A percentile compares a stretch with the other conserved stretches of the same genome.
These are phyloP conservation scores for Scelioninae gen. 1 DNA, from an alignment of 2,888 invertebrate genomes.

Conservation along the genomic window DNA sequence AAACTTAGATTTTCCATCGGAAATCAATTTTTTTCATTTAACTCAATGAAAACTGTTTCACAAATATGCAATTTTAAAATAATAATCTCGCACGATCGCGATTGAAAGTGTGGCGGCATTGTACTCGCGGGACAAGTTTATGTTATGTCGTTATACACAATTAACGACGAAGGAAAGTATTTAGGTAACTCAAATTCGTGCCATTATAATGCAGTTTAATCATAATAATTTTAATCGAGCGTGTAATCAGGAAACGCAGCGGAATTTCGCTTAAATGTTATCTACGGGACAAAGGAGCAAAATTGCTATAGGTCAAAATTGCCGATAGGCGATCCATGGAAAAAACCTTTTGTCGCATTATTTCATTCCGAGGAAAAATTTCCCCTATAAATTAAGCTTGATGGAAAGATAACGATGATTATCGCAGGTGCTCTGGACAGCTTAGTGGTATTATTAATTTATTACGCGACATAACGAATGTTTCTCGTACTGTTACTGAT, in stretches of 20 bases:
- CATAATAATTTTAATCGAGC: slow-evolving; percentile 17
- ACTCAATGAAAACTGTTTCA: too few species aligned
- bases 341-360: slow-evolving; percentile 36
- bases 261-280: not conserved
- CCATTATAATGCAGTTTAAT: slow-evolving; percentile 11
- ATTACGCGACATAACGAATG: slow-evolving; percentile 62
- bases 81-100: too few species aligned
- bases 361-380: slow-evolving; percentile 43
- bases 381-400: slow-evolving; percentile 41
- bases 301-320: not conserved
- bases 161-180: slow-evolving; percentile 14
- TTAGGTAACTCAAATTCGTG: not conserved
- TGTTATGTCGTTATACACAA: slow-evolving; percentile 3
- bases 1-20: too few species aligned
- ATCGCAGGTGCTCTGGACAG: slow-evolving; percentile 53
- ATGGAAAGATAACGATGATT: slow-evolving; percentile 64
- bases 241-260: slow-evolving; percentile 1
- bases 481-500: slow-evolving; percentile 54
- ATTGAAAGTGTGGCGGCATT: not conserved
- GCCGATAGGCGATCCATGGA: not conserved
- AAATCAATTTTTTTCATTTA: too few species aligned
- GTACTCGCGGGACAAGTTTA: slow-evolving; percentile 1
- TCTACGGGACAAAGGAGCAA: not conserved
- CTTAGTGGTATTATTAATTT: slow-evolving; percentile 56
- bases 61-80: too few species aligned